These are phyloP conservation scores for Megalonaias nervosa DNA, from an alignment of 1,140 invertebrate genomes.

Conservation along the genomic window DNA sequence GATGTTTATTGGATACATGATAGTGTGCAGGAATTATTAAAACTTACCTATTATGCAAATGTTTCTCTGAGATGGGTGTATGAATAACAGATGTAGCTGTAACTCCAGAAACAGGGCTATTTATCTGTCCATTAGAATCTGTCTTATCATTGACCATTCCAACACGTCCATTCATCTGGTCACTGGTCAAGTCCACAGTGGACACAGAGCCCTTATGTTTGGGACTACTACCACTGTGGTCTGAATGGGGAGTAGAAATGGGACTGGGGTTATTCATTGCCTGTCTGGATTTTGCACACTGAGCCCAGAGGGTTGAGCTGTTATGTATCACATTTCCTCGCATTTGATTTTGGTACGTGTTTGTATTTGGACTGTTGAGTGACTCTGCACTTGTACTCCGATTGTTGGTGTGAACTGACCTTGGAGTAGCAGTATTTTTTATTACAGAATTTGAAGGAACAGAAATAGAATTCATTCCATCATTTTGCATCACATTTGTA, in stretches of 20 bases:
- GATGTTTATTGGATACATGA: no score
- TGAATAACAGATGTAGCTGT: constrained; percentile 66
- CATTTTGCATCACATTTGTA: constrained; percentile 32
- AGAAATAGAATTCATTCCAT: constrained; percentile 29
- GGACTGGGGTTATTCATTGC: constrained; percentile 38
- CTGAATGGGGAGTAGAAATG: constrained; percentile 43
- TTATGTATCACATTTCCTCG: constrained; percentile 46
- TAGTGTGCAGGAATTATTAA: no score
- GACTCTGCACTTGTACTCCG: constrained; percentile 39
- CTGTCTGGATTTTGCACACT: constrained; percentile 45
- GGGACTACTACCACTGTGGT: constrained; percentile 40
- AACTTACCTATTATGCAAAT: constrained; percentile 16
- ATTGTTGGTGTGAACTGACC: constrained; percentile 31
- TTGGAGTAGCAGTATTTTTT: constrained; percentile 55
- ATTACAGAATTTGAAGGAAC: constrained; percentile 60
- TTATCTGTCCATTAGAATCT: constrained; percentile 26
- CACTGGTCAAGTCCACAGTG: constrained; percentile 25
- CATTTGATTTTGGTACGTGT: constrained; percentile 31
- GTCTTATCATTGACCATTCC: background rate
- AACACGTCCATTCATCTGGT: constrained; percentile 22
- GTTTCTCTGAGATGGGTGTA: constrained; percentile 40
- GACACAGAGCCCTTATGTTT: constrained; percentile 31
- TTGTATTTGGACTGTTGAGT: constrained; percentile 32
- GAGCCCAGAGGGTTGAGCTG: constrained; percentile 40
- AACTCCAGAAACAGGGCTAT: constrained; percentile 53